Evolutionary conservation across 2,797 vertebrate genomes (phyloP).

Genomic region (Spinus olivaceus): DNA sequence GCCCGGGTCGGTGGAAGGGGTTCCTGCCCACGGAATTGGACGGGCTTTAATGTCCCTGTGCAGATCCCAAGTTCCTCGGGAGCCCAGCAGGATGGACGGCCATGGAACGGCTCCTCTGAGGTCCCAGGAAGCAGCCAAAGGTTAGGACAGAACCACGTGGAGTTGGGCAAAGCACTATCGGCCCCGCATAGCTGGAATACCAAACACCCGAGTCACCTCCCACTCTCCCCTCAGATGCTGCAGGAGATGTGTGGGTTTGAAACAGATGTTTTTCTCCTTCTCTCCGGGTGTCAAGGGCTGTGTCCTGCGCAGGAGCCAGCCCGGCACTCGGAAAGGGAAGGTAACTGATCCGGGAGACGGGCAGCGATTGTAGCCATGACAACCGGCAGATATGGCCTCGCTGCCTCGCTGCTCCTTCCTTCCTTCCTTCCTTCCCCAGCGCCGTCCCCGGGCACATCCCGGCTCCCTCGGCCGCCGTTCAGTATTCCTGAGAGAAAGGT

Average conservation of each 20-base stretch:
- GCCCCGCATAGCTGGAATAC: background rate
- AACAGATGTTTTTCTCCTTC: background rate
- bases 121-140: background rate
- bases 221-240: background rate
- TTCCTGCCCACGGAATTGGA: background rate
- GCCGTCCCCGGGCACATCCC: background rate
- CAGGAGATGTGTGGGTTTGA: background rate
- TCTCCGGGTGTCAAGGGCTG: background rate
- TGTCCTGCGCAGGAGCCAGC: background rate
- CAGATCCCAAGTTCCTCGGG: background rate
- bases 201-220: background rate
- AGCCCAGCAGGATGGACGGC: background rate
- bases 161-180: background rate
- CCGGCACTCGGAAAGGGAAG: background rate
- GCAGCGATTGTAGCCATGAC: constrained; percentile 56
- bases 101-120: background rate
- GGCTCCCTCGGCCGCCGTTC: background rate
- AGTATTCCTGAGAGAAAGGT: background rate
- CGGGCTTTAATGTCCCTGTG: background rate
- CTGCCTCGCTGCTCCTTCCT: background rate
- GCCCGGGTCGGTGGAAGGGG: accelerated
- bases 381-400: constrained; percentile 18
- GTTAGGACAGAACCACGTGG: accelerated
- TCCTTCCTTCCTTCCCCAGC: constrained; percentile 12
- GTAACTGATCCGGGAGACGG: constrained; percentile 9